A percentile compares a stretch with the other conserved stretches of the same genome.
These are phyloP conservation scores for Mythimna lalbum DNA, from an alignment of 2,888 invertebrate genomes.

Conservation along the genomic window DNA sequence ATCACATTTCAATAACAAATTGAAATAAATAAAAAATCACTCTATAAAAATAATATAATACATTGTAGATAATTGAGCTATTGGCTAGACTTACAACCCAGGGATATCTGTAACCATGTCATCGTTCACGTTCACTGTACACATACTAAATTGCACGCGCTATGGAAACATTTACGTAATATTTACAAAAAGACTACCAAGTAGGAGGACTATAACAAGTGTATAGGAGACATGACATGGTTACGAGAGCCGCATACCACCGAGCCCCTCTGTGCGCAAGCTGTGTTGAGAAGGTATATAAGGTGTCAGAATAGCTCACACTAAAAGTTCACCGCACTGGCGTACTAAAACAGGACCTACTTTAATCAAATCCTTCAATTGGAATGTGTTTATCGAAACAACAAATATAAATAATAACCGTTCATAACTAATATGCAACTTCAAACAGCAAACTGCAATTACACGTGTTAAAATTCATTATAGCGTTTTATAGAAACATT, in stretches of 20 bases:
- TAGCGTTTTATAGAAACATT: conserved; percentile 68
- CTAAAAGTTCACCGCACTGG: conserved; percentile 66
- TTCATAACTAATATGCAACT: conserved; percentile 56
- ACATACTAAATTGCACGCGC: conserved; percentile 69
- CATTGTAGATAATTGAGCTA: conserved; percentile 85
- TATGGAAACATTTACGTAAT: conserved; percentile 73
- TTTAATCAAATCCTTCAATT: conserved; percentile 64
- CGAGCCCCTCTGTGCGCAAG: conserved; percentile 84
- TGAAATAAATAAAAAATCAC: conserved; percentile 82
- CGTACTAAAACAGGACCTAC: conserved; percentile 68
- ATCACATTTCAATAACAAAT: conserved; percentile 83
- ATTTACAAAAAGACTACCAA: conserved; percentile 79
- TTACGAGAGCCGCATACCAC: conserved; percentile 88
- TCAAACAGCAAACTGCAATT: conserved; percentile 63
- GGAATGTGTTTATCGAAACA: conserved; percentile 66
- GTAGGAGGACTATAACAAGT: conserved; percentile 69
- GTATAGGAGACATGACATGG: conserved; percentile 81
- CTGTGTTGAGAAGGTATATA: conserved; percentile 80
- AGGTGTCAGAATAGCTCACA: conserved; percentile 83
- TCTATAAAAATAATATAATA: conserved; percentile 78
- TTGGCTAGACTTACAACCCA: conserved; percentile 89
- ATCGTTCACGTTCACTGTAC: conserved; percentile 66
- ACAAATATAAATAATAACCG: conserved; percentile 55
- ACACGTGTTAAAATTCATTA: conserved; percentile 66
- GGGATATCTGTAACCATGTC: conserved; percentile 88